Evolutionary conservation across 2,797 vertebrate species (phyloP).

Genomic region (Parauchenoglanis ngamensis): DNA sequence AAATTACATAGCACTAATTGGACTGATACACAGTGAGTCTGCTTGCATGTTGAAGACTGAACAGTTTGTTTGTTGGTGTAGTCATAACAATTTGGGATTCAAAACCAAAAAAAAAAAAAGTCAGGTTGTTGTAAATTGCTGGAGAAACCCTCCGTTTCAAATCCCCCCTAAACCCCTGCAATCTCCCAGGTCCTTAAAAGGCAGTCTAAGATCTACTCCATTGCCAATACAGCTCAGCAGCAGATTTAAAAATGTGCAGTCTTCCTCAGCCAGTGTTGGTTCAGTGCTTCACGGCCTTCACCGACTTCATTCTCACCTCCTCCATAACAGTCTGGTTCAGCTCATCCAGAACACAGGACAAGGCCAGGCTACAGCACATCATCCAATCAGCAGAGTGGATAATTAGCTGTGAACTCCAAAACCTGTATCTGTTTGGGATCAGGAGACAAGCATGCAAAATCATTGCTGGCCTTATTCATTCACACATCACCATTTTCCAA

Average conservation of each 20-base stretch:
- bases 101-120: not conserved
- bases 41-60: not conserved
- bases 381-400: slow-evolving; percentile 15
- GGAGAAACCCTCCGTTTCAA: no score
- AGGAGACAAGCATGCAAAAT: not conserved
- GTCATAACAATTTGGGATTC: not conserved
- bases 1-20: not conserved
- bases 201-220: not conserved
- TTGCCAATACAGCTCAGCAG: not conserved
- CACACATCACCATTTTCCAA: not conserved
- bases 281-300: slow-evolving; percentile 7
- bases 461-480: not conserved
- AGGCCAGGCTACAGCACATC: slow-evolving; percentile 14
- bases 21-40: not conserved
- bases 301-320: slow-evolving; percentile 21
- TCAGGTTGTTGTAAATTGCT: not conserved
- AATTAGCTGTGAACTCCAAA: slow-evolving; percentile 18
- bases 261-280: not conserved
- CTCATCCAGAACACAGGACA: slow-evolving; percentile 11
- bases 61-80: not conserved
- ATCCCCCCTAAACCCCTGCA: not conserved
- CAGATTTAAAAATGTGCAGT: slow-evolving; percentile 9
- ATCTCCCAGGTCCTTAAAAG: not conserved
- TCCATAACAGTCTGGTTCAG: slow-evolving; percentile 21
- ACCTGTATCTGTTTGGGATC: slow-evolving; percentile 3